Percentiles rank a stretch among this genome's conserved stretches.
phyloP scores from a whole-genome alignment of 2,797 vertebrate genomes.

The Hoplostethus mediterraneus region DNA sequence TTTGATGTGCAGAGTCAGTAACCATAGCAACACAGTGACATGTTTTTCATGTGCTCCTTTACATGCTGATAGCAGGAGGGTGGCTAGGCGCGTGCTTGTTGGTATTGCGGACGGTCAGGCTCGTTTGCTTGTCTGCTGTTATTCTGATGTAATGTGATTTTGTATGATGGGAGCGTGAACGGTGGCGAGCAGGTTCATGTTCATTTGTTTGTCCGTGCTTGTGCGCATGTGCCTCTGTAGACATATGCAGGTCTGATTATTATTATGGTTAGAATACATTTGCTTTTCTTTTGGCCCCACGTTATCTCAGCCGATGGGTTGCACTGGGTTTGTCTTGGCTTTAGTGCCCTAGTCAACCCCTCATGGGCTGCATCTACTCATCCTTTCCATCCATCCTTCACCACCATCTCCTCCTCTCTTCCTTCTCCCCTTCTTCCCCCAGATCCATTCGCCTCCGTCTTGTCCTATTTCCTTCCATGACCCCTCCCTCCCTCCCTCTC shows the following conservation, averaged over 20 bases:
- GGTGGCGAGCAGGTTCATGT: slow-evolving; percentile 27
- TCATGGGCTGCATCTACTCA: neutral
- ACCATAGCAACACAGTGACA: slow-evolving; percentile 62
- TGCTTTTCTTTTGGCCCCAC: slow-evolving; percentile 16
- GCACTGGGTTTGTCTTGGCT: slow-evolving; percentile 5
- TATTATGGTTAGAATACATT: slow-evolving; percentile 45
- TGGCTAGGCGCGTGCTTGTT: slow-evolving; percentile 9
- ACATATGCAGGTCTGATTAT: slow-evolving; percentile 52
- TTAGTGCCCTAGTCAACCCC: neutral
- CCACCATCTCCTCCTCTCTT: neutral
- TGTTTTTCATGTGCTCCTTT: slow-evolving; percentile 40
- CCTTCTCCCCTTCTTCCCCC: slow-evolving; percentile 22
- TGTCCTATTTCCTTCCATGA: slow-evolving; percentile 37
- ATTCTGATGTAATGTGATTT: slow-evolving; percentile 53
- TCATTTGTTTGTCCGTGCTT: slow-evolving; percentile 33
- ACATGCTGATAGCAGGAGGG: slow-evolving; percentile 30
- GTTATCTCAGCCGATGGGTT: slow-evolving; percentile 9
- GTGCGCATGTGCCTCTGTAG: neutral
- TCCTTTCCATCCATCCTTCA: neutral
- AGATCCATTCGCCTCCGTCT: slow-evolving; percentile 21
- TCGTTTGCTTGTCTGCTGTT: slow-evolving; percentile 33
- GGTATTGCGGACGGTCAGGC: slow-evolving; percentile 56
- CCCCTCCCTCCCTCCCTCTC: slow-evolving; percentile 49
- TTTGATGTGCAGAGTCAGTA: slow-evolving; percentile 44
- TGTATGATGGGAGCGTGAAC: slow-evolving; percentile 48